These are phyloP conservation scores for Orthonyx spaldingii DNA, from an alignment of 2,113 vertebrate species.

Conservation along the genomic window DNA sequence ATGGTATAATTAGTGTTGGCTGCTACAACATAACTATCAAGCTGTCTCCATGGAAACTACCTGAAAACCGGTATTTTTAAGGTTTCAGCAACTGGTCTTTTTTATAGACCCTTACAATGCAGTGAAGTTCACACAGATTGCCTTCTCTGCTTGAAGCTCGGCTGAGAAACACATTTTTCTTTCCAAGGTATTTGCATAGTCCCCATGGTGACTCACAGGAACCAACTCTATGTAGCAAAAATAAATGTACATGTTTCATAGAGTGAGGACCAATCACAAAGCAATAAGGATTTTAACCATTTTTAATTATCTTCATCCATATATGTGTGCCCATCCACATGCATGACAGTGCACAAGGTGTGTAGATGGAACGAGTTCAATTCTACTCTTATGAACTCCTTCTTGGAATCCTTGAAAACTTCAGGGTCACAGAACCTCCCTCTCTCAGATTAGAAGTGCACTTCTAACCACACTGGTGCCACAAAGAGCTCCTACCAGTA, in stretches of 20 bases:
- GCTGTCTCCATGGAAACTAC: conserved; percentile 64
- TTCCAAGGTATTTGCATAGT: not conserved
- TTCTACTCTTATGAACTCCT: not conserved
- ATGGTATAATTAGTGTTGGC: conserved; percentile 58
- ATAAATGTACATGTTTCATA: not conserved
- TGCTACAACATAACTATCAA: conserved; percentile 37
- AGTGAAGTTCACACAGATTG: conserved; percentile 24
- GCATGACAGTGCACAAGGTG: not conserved
- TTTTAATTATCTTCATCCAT: not conserved
- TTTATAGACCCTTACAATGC: conserved; percentile 21
- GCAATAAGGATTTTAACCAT: not conserved
- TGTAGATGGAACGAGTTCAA: not conserved
- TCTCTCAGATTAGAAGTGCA: not conserved
- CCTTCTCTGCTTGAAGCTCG: conserved; percentile 18
- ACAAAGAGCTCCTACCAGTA: not conserved
- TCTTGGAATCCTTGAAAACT: not conserved
- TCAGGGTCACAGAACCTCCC: not conserved
- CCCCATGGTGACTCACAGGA: not conserved
- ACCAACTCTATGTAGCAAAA: not conserved
- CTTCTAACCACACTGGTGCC: not conserved
- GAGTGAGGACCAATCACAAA: not conserved
- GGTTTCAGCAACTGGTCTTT: conserved; percentile 32
- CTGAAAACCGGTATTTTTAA: conserved; percentile 33
- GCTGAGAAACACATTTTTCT: not conserved
- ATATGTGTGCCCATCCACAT: not conserved